Percentiles rank a stretch among this genome's conserved stretches.
Conservation (phyloP, 2,888 invertebrate species). For the Apotomis capreana region DNA sequence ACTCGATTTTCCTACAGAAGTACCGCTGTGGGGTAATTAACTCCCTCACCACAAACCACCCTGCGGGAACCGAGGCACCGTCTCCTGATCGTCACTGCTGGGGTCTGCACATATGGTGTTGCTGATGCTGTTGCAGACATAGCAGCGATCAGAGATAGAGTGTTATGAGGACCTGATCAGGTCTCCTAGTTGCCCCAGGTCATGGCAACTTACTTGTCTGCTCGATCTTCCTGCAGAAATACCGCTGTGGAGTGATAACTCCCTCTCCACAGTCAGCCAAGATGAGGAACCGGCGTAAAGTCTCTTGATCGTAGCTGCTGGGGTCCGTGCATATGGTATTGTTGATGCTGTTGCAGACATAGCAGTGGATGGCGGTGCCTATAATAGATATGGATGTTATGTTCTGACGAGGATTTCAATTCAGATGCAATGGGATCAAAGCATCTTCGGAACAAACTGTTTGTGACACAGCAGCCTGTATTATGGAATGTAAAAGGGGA, state of each 20-base stretch:
- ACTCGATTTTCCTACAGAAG: background rate
- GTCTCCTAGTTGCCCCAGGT: too few species aligned
- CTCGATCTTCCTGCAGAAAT: slow-evolving; percentile 88
- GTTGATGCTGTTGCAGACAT: slow-evolving; percentile 88
- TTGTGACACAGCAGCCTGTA: too few species aligned
- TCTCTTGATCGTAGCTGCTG: slow-evolving; percentile 71
- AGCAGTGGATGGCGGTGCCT: slow-evolving; percentile 85
- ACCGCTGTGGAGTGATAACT: slow-evolving; percentile 60
- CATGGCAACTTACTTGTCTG: slow-evolving; percentile 82
- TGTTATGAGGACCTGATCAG: too few species aligned
- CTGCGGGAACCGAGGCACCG: slow-evolving; percentile 67
- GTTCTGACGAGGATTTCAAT: too few species aligned
- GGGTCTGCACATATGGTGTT: slow-evolving; percentile 86
- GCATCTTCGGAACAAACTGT: too few species aligned
- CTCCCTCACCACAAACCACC: slow-evolving; percentile 72
- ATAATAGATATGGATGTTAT: slow-evolving; percentile 18
- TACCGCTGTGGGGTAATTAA: slow-evolving; percentile 54
- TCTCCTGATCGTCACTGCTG: slow-evolving; percentile 71
- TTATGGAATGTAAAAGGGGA: too few species aligned
- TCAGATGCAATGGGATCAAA: too few species aligned
- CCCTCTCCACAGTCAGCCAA: slow-evolving; percentile 71
- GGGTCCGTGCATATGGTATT: slow-evolving; percentile 86
- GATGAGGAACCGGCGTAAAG: slow-evolving; percentile 68
- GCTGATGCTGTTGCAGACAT: slow-evolving; percentile 88
- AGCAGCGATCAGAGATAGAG: slow-evolving; percentile 83